These are phyloP conservation scores for Rhinichthys klamathensis DNA, from an alignment of 2,113 vertebrate genomes.

Conservation along the genomic window DNA sequence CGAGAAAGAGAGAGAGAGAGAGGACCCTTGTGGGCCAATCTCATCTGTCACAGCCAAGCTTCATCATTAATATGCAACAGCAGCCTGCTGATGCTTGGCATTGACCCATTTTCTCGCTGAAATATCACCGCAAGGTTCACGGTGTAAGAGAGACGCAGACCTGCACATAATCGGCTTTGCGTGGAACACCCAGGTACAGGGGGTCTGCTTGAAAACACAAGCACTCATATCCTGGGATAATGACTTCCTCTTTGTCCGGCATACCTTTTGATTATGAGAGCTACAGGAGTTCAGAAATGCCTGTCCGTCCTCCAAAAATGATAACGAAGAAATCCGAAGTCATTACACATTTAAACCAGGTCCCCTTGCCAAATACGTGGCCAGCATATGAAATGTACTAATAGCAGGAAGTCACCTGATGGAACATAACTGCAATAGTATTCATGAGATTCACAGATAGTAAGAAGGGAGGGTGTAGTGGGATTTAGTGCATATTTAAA, in stretches of 20 bases:
- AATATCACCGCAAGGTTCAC: constrained; percentile 45
- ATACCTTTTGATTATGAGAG: constrained; percentile 52
- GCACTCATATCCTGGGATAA: constrained; percentile 49
- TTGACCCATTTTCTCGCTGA: constrained; percentile 62
- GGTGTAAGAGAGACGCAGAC: constrained; percentile 44
- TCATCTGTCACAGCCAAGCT: constrained; percentile 54
- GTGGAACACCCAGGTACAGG: constrained; percentile 51
- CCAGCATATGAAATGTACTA: not conserved
- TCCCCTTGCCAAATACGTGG: not conserved
- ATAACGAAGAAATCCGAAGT: constrained; percentile 33
- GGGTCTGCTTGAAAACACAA: constrained; percentile 44
- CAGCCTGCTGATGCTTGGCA: constrained; percentile 51
- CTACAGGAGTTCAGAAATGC: constrained; percentile 43
- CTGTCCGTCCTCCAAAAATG: constrained; percentile 33
- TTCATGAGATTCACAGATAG: constrained; percentile 14
- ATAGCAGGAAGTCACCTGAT: not conserved
- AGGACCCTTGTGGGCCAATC: constrained; percentile 48
- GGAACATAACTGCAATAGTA: not conserved
- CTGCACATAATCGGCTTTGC: constrained; percentile 56
- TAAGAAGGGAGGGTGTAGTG: not conserved
- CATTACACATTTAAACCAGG: constrained; percentile 12
- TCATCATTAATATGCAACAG: constrained; percentile 59
- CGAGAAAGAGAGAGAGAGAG: constrained; percentile 40
- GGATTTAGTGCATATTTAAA: constrained; percentile 19
- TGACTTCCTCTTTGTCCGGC: constrained; percentile 48